Evolutionary conservation across 2,888 invertebrate genomes (phyloP).

Genomic region (Synergus itoensis): DNA sequence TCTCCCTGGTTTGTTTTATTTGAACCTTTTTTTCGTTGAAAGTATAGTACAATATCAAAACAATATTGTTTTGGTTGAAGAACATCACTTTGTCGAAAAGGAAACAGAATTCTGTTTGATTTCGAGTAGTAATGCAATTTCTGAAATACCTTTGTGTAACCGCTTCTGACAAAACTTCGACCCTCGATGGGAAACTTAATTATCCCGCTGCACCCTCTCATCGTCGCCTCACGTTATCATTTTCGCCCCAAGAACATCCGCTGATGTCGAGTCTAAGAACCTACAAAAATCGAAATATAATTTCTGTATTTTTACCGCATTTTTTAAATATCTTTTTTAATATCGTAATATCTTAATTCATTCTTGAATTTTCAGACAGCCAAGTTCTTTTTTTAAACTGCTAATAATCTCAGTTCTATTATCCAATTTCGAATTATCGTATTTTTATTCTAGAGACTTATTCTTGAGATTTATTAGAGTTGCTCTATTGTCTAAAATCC

Average conservation of each 20-base stretch:
- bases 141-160: slow-evolving; percentile 53
- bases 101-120: slow-evolving; percentile 43
- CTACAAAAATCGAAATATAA: not conserved
- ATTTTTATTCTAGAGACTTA: not conserved
- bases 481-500: not conserved
- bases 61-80: slow-evolving; percentile 15
- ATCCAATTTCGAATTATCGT: not conserved
- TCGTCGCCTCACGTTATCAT: slow-evolving; percentile 43
- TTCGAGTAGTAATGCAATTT: slow-evolving; percentile 48
- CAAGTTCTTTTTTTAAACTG: not conserved
- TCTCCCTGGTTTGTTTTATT: not conserved
- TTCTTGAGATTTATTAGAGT: not conserved
- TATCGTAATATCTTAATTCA: not conserved
- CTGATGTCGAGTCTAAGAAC: not conserved
- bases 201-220: slow-evolving; percentile 53
- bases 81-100: slow-evolving; percentile 22
- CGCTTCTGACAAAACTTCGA: slow-evolving; percentile 49
- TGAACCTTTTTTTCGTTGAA: not conserved
- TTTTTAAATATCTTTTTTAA: no score
- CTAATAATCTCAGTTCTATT: not conserved
- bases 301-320: not conserved
- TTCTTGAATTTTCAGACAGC: not conserved
- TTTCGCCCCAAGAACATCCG: slow-evolving; percentile 24
- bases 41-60: not conserved
- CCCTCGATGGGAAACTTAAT: slow-evolving; percentile 55